Percentiles rank a stretch among this genome's conserved stretches.
These are phyloP conservation scores for Reticulitermes speratus DNA, from an alignment of 1,140 invertebrate genomes.

Conservation along the genomic window DNA sequence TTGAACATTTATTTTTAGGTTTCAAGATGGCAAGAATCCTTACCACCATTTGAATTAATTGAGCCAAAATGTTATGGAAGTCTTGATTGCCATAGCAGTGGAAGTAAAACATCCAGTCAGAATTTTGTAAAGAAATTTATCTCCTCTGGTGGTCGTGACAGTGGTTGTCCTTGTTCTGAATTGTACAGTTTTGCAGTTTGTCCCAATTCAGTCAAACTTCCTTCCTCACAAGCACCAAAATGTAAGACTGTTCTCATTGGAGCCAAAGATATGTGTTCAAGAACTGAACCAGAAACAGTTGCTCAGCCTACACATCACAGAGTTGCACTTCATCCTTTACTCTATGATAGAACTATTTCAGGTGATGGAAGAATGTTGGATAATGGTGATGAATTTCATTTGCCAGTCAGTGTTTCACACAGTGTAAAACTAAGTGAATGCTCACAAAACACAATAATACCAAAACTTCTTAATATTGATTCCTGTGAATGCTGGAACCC, in stretches of 20 bases:
- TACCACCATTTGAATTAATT: conserved; percentile 14
- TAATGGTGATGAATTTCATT: no score
- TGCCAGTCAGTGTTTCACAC: no score
- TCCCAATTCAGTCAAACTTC: neutral
- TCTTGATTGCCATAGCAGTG: neutral
- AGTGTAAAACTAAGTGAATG: no score
- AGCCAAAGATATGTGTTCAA: no score
- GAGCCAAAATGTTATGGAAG: conserved; percentile 1
- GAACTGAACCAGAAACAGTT: no score
- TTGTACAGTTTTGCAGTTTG: neutral
- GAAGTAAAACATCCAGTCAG: neutral
- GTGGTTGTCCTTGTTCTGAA: neutral
- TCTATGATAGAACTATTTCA: no score
- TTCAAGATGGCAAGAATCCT: conserved; percentile 16
- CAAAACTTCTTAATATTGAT: neutral
- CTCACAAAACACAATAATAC: neutral
- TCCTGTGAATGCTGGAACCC: neutral
- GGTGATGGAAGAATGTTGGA: no score
- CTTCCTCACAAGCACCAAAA: neutral
- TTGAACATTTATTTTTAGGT: conserved; percentile 3
- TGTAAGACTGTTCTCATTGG: neutral
- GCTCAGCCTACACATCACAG: no score
- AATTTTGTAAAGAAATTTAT: neutral
- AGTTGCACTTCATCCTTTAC: no score
- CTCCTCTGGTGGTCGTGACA: neutral